Conservation (phyloP, 2,797 vertebrate species). For the Paedocypris micromegethes region DNA sequence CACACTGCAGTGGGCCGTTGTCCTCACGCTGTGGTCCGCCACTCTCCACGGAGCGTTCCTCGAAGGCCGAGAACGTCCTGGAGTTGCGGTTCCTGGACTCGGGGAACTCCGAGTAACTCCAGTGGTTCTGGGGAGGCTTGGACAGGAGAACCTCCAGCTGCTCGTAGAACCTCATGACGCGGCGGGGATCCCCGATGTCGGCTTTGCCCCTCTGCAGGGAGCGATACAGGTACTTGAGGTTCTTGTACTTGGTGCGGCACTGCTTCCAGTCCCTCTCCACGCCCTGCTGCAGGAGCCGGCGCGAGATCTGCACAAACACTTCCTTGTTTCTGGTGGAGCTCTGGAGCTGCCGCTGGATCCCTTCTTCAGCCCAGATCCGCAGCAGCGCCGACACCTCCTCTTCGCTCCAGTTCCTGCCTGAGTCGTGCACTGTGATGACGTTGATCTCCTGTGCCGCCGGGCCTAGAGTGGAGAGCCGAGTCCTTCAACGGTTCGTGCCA, state of each 20-base stretch:
- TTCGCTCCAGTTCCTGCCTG: conserved; percentile 82
- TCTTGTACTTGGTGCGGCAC: conserved; percentile 84
- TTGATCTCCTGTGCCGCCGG: conserved; percentile 70
- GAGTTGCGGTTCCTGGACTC: conserved; percentile 16
- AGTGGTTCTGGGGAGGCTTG: conserved; percentile 42
- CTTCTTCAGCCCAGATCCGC: conserved; percentile 78
- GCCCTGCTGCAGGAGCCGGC: conserved; percentile 73
- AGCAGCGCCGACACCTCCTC: conserved; percentile 80
- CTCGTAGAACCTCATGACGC: conserved; percentile 81
- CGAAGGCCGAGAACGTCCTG: conserved; percentile 33
- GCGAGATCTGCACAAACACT: conserved; percentile 83
- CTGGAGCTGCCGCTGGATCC: conserved; percentile 78
- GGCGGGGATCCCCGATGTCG: conserved; percentile 68
- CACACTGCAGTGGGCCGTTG: not conserved
- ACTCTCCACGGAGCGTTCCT: conserved; percentile 38
- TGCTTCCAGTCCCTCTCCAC: conserved; percentile 88
- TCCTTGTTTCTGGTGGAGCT: conserved; percentile 83
- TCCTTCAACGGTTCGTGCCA: too few relatives aligned
- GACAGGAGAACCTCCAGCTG: conserved; percentile 79
- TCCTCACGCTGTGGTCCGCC: conserved; percentile 26
- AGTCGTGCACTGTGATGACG: conserved; percentile 74
- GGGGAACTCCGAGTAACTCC: conserved; percentile 24
- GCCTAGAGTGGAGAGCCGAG: conserved; percentile 50
- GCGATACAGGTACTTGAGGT: conserved; percentile 84
- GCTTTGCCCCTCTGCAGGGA: conserved; percentile 76